phyloP scores from a whole-genome alignment of 2,888 invertebrate genomes.

The Chrysolina haemoptera region DNA sequence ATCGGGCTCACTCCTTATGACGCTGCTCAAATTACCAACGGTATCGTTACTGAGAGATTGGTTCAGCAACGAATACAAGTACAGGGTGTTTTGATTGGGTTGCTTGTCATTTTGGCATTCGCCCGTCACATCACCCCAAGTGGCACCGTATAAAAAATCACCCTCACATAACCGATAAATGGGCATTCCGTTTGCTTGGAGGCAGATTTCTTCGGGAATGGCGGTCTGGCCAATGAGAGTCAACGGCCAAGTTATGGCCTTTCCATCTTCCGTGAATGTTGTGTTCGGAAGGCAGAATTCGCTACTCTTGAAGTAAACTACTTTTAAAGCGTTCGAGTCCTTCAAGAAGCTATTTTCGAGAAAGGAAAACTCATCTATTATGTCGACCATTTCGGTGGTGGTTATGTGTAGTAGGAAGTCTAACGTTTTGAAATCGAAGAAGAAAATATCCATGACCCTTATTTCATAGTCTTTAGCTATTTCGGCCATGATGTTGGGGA shows the following conservation, averaged over 20 bases:
- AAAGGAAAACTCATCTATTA: conserved; percentile 42
- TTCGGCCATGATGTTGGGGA: conserved; percentile 17
- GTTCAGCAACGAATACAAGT: conserved; percentile 50
- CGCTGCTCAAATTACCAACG: conserved; percentile 52
- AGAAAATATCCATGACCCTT: conserved; percentile 73
- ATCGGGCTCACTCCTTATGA: conserved; percentile 51
- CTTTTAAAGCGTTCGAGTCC: conserved; percentile 34
- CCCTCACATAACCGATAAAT: conserved; percentile 74
- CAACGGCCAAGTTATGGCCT: conserved; percentile 68
- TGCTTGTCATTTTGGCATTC: conserved; percentile 50
- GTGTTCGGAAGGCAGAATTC: conserved; percentile 62
- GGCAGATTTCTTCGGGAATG: conserved; percentile 74
- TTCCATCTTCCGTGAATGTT: conserved; percentile 30
- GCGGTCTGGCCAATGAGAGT: conserved; percentile 72
- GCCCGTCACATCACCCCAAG: conserved; percentile 71
- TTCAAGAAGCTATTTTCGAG: conserved; percentile 36
- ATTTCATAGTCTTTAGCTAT: conserved; percentile 35
- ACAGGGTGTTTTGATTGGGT: conserved; percentile 49
- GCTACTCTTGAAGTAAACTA: conserved; percentile 57
- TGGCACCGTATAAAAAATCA: conserved; percentile 73
- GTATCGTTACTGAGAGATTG: conserved; percentile 46
- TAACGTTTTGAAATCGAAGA: conserved; percentile 61
- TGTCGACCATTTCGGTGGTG: conserved; percentile 30
- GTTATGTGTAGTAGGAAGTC: conserved; percentile 71
- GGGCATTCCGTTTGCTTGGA: conserved; percentile 74